Conservation (phyloP, 2,797 vertebrate species). For the Tarsius wallacei region DNA sequence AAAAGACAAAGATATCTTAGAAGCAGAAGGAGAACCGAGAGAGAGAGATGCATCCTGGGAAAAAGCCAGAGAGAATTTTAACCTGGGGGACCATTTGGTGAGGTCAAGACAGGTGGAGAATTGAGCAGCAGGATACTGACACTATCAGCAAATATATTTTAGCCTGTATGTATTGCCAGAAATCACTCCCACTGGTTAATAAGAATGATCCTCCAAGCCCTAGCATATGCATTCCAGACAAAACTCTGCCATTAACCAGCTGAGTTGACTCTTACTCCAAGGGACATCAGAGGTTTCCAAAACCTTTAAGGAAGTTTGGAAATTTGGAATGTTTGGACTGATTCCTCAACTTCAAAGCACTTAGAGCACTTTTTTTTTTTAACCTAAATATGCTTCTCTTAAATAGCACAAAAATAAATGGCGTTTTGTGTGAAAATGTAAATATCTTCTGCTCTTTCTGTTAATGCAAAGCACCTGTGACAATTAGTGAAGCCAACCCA, state of each 20-base stretch:
- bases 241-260: background rate
- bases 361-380: background rate
- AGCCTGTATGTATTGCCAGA: background rate
- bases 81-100: background rate
- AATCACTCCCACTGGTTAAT: background rate
- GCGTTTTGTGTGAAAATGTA: slow-evolving; percentile 28
- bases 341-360: slow-evolving; percentile 55
- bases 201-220: background rate
- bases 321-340: background rate
- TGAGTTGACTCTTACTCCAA: background rate
- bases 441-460: slow-evolving; percentile 34
- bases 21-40: background rate
- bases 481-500: background rate
- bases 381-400: slow-evolving; percentile 24
- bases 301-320: background rate
- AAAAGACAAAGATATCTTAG: background rate
- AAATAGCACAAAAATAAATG: slow-evolving; percentile 32
- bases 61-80: slow-evolving; percentile 44
- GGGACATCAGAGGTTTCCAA: background rate
- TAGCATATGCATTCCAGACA: background rate
- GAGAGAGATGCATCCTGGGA: background rate
- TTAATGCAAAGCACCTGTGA: background rate
- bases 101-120: background rate
- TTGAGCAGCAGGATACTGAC: background rate
- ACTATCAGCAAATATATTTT: background rate